Base-by-base conservation (phyloP, 2,797 vertebrate genomes). In the Onychomys leucogaster region DNA sequence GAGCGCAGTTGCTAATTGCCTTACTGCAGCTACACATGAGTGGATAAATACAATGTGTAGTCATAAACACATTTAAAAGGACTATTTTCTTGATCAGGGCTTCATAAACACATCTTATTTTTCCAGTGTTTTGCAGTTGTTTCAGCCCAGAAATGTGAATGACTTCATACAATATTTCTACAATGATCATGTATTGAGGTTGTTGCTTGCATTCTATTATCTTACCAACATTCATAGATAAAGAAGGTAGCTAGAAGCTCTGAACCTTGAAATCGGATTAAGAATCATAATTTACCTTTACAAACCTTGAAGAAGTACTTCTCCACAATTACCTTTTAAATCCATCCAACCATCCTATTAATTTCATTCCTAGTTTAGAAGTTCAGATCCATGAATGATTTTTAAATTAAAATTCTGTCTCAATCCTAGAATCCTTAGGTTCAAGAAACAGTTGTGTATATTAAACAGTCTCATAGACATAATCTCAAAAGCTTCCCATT, bases 81-180 rank as follows among this genome's bases (percentile, higher is more conserved):
- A 95, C 37, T 91, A 32, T 85, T 27, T 87, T 97, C 82, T 89
- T 49, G 73, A 80, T 91, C 59, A 90, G 95, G 87, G 34, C 41
- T 91, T 96, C 87, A 92, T 57, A 95, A 32, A n/a, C 95, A 92
- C 86, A 14, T 95, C 34, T 90, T 92, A 59, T 77, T 65, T 96
- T 46, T 63, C 29, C 96, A 78, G 91, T 91, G 52, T 80, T 95
- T 96, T 90, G 13, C 25, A 89, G n/a, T 89, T 97, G 75, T 81
- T 97, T 96, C 23, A 91, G 77, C 34, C 37, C 59, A 96, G 87
- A 96, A 94, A 92, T 94, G 29, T 97, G 89, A 97, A 94, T 96
- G 94, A 85, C 37, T 95, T 96, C 57, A 88, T n/a, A 94, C 46
- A 93, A 37, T 91, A 59, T 82, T 52, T 65, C 63, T 83, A 57